phyloP scores from a whole-genome alignment of 1,140 invertebrate genomes.

The Papilio xuthus region DNA sequence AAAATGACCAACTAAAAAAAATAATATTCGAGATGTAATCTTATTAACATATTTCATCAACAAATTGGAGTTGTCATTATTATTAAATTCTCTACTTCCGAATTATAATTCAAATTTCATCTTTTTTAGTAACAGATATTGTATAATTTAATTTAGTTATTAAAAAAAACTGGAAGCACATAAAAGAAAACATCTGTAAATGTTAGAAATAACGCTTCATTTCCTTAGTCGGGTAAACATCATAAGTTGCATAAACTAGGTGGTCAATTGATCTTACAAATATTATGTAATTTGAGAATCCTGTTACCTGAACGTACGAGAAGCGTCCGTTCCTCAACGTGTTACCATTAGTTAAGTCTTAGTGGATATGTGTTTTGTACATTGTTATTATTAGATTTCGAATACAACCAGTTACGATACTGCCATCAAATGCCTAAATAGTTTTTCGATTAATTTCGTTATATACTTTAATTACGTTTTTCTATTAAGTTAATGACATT shows the following conservation, averaged over 20 bases:
- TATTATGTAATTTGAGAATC: constrained; percentile 61
- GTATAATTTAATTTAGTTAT: constrained; percentile 30
- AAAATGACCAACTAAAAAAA: not conserved
- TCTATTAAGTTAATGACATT: constrained; percentile 65
- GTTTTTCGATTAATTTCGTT: constrained; percentile 72
- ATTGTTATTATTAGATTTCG: constrained; percentile 71
- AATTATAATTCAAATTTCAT: constrained; percentile 22
- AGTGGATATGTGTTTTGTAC: constrained; percentile 72
- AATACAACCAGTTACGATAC: constrained; percentile 79
- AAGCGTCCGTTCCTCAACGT: constrained; percentile 76
- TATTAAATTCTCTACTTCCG: constrained; percentile 13
- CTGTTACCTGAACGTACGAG: constrained; percentile 79
- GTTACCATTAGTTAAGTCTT: constrained; percentile 81
- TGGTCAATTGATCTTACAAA: constrained; percentile 49
- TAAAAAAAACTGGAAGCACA: constrained; percentile 21
- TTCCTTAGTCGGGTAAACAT: constrained; percentile 44
- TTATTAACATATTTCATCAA: not conserved
- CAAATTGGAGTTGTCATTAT: not conserved
- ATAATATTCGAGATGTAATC: constrained; percentile 5
- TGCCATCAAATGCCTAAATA: constrained; percentile 81
- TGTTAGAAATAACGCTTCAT: constrained; percentile 32
- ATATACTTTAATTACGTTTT: constrained; percentile 61
- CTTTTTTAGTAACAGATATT: constrained; percentile 8
- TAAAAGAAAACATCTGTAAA: constrained; percentile 20
- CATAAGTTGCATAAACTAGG: constrained; percentile 43